Evolutionary conservation across 2,888 invertebrate species (phyloP).

Genomic region (Peribatodes rhomboidaria): DNA sequence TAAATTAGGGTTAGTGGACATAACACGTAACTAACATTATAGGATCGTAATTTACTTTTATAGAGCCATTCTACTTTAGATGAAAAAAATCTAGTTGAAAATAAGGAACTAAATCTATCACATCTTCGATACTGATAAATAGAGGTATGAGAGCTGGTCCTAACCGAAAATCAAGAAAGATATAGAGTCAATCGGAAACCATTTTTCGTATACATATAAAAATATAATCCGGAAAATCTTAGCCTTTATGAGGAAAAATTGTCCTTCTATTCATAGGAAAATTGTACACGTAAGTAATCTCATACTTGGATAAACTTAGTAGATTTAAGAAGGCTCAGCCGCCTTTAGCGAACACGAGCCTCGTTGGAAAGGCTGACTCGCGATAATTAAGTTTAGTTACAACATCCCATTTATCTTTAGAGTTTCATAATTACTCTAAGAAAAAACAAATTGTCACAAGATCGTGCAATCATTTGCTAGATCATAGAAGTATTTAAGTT

Average conservation of each 20-base stretch:
- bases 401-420: conserved; percentile 6
- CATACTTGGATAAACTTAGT: conserved; percentile 25
- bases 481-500: too few species aligned
- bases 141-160: conserved; percentile 6
- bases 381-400: conserved; percentile 9
- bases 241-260: conserved; percentile 11
- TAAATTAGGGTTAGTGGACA: conserved; percentile 12
- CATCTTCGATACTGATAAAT: conserved; percentile 17
- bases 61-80: neutral
- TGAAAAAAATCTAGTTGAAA: neutral
- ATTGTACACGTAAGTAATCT: conserved; percentile 23
- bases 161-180: conserved; percentile 1
- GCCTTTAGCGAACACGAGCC: conserved; percentile 9
- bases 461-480: neutral
- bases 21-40: conserved; percentile 18
- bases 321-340: conserved; percentile 17
- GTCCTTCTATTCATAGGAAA: conserved; percentile 7
- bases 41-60: conserved; percentile 1
- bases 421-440: neutral
- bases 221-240: conserved; percentile 3
- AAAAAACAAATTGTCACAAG: neutral
- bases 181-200: conserved; percentile 6
- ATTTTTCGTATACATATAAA: conserved; percentile 11
- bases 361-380: conserved; percentile 6
- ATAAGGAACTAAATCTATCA: conserved; percentile 2